Evolutionary conservation across 2,888 invertebrate species (phyloP), one percentile per base, ranked within the genome.

Genomic region (Troides oblongomaculatus): DNA sequence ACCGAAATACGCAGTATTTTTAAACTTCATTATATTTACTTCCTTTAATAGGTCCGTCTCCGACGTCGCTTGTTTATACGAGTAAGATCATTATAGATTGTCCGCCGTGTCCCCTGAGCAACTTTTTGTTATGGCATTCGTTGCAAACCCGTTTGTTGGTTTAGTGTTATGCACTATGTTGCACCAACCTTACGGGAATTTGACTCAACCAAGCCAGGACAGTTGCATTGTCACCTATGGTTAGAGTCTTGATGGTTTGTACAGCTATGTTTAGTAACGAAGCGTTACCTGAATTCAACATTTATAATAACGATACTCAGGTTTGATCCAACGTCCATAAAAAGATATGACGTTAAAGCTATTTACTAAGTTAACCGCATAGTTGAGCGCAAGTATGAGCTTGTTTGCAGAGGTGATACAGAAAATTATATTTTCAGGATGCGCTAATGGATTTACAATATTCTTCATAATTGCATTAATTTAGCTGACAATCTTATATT

Each of bases 91-190:
- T 57, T 50, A 30, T 63, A 60, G 57, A n/a, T 63, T 69, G 60
- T 68, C 71, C 65, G 70, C 76, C 76, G 77, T 79, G 81, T 84
- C 85, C 81, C 83, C 77, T 80, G 81, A 83, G 80, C 87, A 84
- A 88, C 86, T 88, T 88, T 88, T 88, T 88, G 86, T 84, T 82
- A 84, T 82, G 79, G 86, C 82, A 84, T 84, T 85, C 86, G 84
- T 82, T 83, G 83, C 84, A 87, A 88, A 88, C 88, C 81, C 81
- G 88, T 88, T 88, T 86, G 84, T 81, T 84, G 82, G 83, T 87
- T 83, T 84, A 85, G 86, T 85, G 83, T 86, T 80, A 81, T 81
- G 79, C 78, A 76, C 80, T 81, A 84, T 84, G 84, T 81, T 85
- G 84, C 82, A 83, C 79, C 74, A 75, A 75, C 79, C 83, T 81